Evolutionary conservation across 2,888 invertebrate genomes (phyloP), one percentile per base, ranked within the genome.

Genomic region (Xanthostigma xanthostigma): DNA sequence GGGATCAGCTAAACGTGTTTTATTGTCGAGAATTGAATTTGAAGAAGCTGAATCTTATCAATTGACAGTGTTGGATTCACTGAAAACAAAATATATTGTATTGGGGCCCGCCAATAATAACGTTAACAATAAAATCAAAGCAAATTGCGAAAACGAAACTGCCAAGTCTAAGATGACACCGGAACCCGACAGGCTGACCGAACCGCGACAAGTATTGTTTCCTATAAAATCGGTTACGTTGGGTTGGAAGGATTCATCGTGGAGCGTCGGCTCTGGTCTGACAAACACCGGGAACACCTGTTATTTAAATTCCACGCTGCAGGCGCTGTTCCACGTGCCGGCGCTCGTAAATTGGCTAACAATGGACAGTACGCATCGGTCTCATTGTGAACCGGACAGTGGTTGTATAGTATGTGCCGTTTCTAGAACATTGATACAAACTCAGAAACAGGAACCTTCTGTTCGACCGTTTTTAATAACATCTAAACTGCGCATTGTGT

Each of bases 221-320:
- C 79, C 86, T 9, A 70, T 85, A 49, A 85, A 89, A 54, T 81
- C 82, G 57, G 80, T 96, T 5, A 78, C 80, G 57, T 73, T 93
- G 52, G 90, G 92, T 11, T 95, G 94, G 93, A 80, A 79, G 59
- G 68, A 70, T 50, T 70, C 67, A 40, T 69, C 75, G 41, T 83
- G 84, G 76, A 78, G 82, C 46, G 80, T 86, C 11, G 94, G 95
- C 27, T 81, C 88, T 46, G 96, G 96, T 39, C 84, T 96, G 78
- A 79, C 84, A 59, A 97, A 96, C 73, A 80, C 93, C 63, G 95
- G 95, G 51, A 96, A 96, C 68, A 94, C 95, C n/a, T 96, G 96
- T 68, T 96, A 96, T 69, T 73, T 96, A 57, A 97, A 97, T 68
- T 91, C 95, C 9, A 91, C 90, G 2, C 72, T 97, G 38, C 96